Conservation (phyloP, 2,797 vertebrate species). For the Austrolebias charrua region DNA sequence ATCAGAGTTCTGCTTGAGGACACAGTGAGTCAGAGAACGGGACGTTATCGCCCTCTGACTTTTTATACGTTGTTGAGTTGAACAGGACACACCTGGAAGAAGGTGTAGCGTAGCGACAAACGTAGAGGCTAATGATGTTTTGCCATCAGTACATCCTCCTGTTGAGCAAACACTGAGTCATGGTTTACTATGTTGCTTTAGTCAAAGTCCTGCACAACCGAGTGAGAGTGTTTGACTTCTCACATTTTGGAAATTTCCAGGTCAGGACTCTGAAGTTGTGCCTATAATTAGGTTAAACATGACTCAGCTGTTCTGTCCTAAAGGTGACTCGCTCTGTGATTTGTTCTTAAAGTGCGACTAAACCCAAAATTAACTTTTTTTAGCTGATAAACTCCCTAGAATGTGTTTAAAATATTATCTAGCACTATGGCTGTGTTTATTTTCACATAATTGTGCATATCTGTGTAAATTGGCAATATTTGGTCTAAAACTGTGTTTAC, state of each 20-base stretch:
- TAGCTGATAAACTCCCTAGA: too few relatives aligned
- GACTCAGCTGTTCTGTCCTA: not conserved
- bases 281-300: constrained; percentile 10
- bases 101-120: constrained; percentile 20
- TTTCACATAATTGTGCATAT: too few relatives aligned
- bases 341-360: too few relatives aligned
- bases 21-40: constrained; percentile 56
- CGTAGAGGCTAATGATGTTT: constrained; percentile 23
- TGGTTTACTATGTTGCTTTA: constrained; percentile 47
- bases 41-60: constrained; percentile 41
- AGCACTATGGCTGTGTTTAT: too few relatives aligned
- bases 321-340: constrained; percentile 2
- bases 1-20: constrained; percentile 32
- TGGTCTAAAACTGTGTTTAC: too few relatives aligned
- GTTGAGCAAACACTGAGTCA: constrained; percentile 53
- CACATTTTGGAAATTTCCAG: constrained; percentile 14
- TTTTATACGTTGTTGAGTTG: constrained; percentile 22
- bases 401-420: too few relatives aligned
- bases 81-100: constrained; percentile 34
- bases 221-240: constrained; percentile 17
- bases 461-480: too few relatives aligned
- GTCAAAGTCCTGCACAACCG: constrained; percentile 11
- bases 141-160: constrained; percentile 16
- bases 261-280: not conserved
- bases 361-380: too few relatives aligned